Conservation (phyloP, 2,888 invertebrate genomes). For the Cantharis rustica region DNA sequence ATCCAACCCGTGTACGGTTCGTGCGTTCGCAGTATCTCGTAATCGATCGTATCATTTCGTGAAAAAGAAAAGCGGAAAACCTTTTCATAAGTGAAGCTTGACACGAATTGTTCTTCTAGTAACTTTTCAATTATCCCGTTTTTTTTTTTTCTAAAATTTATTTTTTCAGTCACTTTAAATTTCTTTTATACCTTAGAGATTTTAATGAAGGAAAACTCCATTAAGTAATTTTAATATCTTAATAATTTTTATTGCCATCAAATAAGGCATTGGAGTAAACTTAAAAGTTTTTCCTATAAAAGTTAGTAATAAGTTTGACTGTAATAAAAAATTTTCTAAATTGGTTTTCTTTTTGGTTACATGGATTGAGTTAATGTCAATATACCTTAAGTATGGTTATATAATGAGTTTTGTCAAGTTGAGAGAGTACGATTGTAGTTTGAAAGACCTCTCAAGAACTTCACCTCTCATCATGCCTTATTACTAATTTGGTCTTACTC, state of each 20-base stretch:
- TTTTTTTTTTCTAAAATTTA: constrained; percentile 2
- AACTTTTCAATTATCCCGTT: background rate
- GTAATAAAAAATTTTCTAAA: constrained; percentile 1
- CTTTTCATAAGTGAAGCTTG: background rate
- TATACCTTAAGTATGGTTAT: constrained; percentile 9
- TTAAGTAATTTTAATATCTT: background rate
- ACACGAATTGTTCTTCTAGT: background rate
- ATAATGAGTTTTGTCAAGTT: constrained; percentile 18
- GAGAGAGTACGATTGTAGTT: constrained; percentile 24
- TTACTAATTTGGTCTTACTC: constrained; percentile 28
- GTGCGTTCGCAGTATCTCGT: constrained; percentile 50
- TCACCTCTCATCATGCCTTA: constrained; percentile 22
- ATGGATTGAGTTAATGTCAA: background rate
- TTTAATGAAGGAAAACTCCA: background rate
- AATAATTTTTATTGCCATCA: background rate
- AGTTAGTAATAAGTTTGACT: background rate
- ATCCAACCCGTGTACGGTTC: constrained; percentile 51
- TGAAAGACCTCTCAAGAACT: constrained; percentile 25
- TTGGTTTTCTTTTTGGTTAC: background rate
- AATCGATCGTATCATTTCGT: constrained; percentile 50
- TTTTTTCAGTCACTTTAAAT: constrained; percentile 26
- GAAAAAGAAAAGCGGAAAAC: constrained; percentile 43
- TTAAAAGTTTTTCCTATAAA: background rate
- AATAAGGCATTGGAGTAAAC: background rate
- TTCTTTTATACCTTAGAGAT: constrained; percentile 1